Evolutionary conservation across 2,113 vertebrate genomes (phyloP).

Genomic region (Lynx canadensis): DNA sequence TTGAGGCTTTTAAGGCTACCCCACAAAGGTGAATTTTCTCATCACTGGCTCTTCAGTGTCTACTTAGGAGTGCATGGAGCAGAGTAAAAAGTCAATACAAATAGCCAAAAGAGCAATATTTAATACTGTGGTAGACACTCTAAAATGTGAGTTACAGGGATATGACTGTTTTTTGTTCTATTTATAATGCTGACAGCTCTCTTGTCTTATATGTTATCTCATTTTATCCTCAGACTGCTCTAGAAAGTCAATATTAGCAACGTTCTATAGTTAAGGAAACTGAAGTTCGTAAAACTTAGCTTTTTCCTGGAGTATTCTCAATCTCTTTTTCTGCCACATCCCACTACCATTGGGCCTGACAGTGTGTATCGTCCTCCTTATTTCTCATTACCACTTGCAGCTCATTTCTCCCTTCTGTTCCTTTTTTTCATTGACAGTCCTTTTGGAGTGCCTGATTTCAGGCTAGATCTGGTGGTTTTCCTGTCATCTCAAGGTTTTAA

Average conservation of each 20-base stretch:
- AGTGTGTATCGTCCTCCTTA: not conserved
- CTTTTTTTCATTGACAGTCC: not conserved
- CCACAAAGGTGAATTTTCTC: not conserved
- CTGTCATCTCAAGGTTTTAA: not conserved
- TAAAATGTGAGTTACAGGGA: not conserved
- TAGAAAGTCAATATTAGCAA: not conserved
- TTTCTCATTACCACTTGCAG: not conserved
- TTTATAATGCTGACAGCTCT: not conserved
- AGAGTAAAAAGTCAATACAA: constrained; percentile 47
- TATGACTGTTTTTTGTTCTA: not conserved
- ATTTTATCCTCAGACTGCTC: not conserved
- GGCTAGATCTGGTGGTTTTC: not conserved
- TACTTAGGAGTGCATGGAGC: not conserved
- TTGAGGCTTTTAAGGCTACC: not conserved
- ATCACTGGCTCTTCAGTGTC: not conserved
- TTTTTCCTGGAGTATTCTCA: not conserved
- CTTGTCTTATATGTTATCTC: not conserved
- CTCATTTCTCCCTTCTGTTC: not conserved
- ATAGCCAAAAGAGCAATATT: not conserved
- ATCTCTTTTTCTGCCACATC: not conserved
- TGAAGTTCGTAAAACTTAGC: not conserved
- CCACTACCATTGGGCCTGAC: too few species aligned
- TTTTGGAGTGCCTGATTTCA: not conserved
- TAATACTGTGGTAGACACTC: not conserved
- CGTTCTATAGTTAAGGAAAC: not conserved